Evolutionary conservation across 1,140 invertebrate species (phyloP), one percentile per base, ranked within the genome.

Genomic region (Cherax quadricarinatus): DNA sequence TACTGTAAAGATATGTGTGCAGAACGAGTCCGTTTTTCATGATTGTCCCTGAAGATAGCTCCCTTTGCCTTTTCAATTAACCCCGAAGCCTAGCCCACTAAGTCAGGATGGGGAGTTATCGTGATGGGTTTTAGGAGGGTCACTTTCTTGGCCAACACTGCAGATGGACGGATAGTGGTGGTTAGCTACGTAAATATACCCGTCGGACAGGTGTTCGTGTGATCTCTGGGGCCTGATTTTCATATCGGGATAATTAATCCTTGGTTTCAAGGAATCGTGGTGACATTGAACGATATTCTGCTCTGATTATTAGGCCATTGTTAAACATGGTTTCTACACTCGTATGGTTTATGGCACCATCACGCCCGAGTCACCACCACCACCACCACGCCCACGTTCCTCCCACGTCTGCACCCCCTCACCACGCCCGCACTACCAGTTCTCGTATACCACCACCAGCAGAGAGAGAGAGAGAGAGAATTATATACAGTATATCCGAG

Each of bases 41-140:
- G 85, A 87, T 87, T 9, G 48, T 14, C 73, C 49, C 12, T 48
- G 3, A 24, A 53, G 73, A 78, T 78, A 78, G 85, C 73, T 53
- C 75, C 16, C 49, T 79, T 24, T 53, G 70, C 51, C n/a, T 78
- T 75, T 79, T 78, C 85, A 87, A 87, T 87, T 87, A 87, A 78
- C 70, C 73, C 53, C 49, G 24, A 51, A 41, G 53, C n/a, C 73
- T 21, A 48, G 18, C 30, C 41, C 84, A 73, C 62, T 62, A 70
- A 48, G 66, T 86, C 84, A 75, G 48, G 84, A 62, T 4, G 70
- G 73, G 66, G 73, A 30, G 48, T 73, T 86, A 86, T 86, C 84
- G 66, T 41, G 14, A 66, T 5, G 62, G 14, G 18, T 66, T 57
- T 57, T 57, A 57, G 53, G 53, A 14, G 53, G 53, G 53, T 10